These are phyloP conservation scores for Colletes gigas DNA, from an alignment of 1,140 invertebrate genomes.

Conservation along the genomic window DNA sequence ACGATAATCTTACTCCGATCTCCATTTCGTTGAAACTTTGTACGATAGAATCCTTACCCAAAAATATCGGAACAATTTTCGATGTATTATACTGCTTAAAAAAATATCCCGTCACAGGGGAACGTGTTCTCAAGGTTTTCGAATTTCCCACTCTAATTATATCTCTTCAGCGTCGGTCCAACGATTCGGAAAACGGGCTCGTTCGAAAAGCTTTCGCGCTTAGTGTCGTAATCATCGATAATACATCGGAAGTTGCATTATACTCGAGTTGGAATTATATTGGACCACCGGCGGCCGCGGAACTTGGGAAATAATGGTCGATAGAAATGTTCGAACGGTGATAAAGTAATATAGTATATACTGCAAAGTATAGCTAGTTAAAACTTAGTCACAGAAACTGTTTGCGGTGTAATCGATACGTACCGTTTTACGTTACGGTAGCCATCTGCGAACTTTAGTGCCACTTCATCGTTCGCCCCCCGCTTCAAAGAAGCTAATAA, in stretches of 20 bases:
- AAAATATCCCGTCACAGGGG: too few relatives aligned
- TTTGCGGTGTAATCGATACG: conserved; percentile 51
- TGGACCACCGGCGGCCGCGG: conserved; percentile 16
- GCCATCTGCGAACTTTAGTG: conserved; percentile 29
- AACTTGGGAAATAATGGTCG: conserved; percentile 59
- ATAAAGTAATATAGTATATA: conserved; percentile 55
- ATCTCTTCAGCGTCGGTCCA: neutral
- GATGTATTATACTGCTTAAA: too few relatives aligned
- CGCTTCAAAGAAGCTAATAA: neutral
- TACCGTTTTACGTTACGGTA: conserved; percentile 22
- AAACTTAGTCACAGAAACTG: conserved; percentile 57
- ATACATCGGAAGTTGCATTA: conserved; percentile 59
- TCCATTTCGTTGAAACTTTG: too few relatives aligned
- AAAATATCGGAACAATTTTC: too few relatives aligned
- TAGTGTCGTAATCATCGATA: conserved; percentile 55
- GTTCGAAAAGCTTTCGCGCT: conserved; percentile 28
- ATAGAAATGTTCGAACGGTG: conserved; percentile 60
- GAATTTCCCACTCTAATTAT: too few relatives aligned
- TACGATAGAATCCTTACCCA: too few relatives aligned
- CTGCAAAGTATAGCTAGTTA: conserved; percentile 49
- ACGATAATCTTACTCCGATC: too few relatives aligned
- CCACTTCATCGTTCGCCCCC: conserved; percentile 28
- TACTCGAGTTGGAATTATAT: conserved; percentile 54
- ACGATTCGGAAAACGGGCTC: conserved; percentile 6
- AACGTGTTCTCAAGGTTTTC: too few relatives aligned